A percentile compares a stretch with the other conserved stretches of the same genome.
These are phyloP conservation scores for Vireo altiloquus DNA, from an alignment of 2,113 vertebrate genomes.

Conservation along the genomic window DNA sequence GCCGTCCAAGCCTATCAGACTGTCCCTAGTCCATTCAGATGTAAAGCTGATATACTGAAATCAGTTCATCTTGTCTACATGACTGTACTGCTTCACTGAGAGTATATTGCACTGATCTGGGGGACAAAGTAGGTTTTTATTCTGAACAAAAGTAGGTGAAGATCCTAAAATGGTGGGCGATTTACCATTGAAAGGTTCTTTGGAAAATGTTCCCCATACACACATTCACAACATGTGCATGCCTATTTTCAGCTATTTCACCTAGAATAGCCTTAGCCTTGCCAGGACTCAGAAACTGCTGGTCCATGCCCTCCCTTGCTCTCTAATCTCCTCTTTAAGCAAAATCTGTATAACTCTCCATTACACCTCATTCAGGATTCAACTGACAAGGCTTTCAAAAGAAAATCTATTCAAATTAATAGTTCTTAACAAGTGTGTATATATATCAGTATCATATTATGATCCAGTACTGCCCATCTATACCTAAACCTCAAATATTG, in stretches of 20 bases:
- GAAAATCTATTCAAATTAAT: background rate
- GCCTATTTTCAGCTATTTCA: background rate
- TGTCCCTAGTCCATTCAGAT: background rate
- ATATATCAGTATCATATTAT: background rate
- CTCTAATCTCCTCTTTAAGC: background rate
- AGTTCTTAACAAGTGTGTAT: background rate
- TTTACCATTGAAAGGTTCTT: background rate
- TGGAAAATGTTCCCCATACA: background rate
- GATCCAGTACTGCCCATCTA: background rate
- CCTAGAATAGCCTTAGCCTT: background rate
- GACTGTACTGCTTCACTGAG: background rate
- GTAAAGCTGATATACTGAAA: background rate
- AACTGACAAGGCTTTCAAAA: background rate
- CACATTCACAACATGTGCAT: rapidly evolving
- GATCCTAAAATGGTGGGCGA: background rate
- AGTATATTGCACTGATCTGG: background rate
- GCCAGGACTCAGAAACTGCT: background rate
- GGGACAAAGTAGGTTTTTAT: background rate
- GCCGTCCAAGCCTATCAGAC: background rate
- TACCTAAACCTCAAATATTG: background rate
- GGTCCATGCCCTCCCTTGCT: background rate
- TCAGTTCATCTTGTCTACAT: background rate
- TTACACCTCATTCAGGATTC: background rate
- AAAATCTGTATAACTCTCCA: background rate
- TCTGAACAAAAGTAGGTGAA: background rate